These are phyloP conservation scores for Syritta pipiens DNA, from an alignment of 2,888 invertebrate species.

Conservation along the genomic window DNA sequence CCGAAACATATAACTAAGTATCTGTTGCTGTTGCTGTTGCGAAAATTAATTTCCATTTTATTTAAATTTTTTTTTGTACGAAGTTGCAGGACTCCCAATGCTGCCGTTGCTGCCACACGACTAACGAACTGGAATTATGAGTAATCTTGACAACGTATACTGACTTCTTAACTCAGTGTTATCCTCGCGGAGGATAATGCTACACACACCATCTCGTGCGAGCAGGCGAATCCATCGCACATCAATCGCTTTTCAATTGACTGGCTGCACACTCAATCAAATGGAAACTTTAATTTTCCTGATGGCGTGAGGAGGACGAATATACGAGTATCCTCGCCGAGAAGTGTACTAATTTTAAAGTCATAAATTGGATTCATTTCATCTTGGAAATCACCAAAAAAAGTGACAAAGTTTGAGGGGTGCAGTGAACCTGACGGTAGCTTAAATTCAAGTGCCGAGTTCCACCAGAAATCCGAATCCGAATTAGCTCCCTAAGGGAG, in stretches of 20 bases:
- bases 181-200: not conserved
- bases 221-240: constrained; percentile 1
- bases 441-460: no score
- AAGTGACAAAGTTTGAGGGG: no score
- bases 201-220: not conserved
- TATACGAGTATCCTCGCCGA: not conserved
- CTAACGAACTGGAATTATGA: constrained; percentile 17
- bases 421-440: no score
- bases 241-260: constrained; percentile 26
- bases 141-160: not conserved
- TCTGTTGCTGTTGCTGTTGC: not conserved
- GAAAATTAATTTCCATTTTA: not conserved
- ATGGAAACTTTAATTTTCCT: constrained; percentile 13
- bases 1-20: no score
- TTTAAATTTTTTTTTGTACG: not conserved
- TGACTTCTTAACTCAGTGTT: not conserved
- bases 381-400: no score
- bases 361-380: constrained; percentile 11
- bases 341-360: not conserved
- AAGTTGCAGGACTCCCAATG: not conserved
- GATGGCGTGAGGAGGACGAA: not conserved
- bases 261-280: constrained; percentile 17
- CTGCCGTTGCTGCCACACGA: not conserved
- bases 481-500: no score
- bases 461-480: no score